Conservation (phyloP, 2,888 invertebrate genomes). For the Pollenia labialis region DNA sequence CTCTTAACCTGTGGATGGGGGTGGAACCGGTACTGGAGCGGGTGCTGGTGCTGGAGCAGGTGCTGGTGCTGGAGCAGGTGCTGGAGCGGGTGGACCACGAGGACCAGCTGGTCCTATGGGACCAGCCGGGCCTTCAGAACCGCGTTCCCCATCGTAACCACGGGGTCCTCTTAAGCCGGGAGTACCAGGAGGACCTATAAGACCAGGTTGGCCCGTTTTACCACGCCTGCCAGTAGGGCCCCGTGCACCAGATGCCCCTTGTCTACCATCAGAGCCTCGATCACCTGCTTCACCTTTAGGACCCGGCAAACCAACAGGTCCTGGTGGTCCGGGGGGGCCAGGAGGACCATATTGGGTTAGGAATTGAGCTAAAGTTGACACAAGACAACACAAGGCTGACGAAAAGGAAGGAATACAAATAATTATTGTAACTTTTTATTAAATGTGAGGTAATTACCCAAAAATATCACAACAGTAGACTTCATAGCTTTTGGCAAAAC, state of each 20-base stretch:
- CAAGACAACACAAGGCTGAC: slow-evolving; percentile 28
- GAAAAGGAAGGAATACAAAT: not conserved
- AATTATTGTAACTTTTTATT: not conserved
- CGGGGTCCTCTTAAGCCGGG: slow-evolving; percentile 65
- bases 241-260: slow-evolving; percentile 58
- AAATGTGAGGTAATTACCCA: not conserved
- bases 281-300: slow-evolving; percentile 64
- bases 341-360: slow-evolving; percentile 42
- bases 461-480: not conserved
- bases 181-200: slow-evolving; percentile 69
- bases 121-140: slow-evolving; percentile 68
- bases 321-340: slow-evolving; percentile 72
- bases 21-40: too few species aligned
- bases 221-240: slow-evolving; percentile 64
- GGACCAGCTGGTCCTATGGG: slow-evolving; percentile 66
- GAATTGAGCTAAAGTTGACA: slow-evolving; percentile 13
- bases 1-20: too few species aligned
- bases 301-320: slow-evolving; percentile 66
- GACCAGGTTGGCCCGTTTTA: slow-evolving; percentile 63
- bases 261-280: slow-evolving; percentile 71
- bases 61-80: not conserved
- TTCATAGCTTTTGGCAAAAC: slow-evolving; percentile 9
- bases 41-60: slow-evolving; percentile 4
- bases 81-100: slow-evolving; percentile 36
- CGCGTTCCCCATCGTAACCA: slow-evolving; percentile 73